Base-by-base conservation (phyloP, 2,113 vertebrate genomes). In the Chunga burmeisteri region DNA sequence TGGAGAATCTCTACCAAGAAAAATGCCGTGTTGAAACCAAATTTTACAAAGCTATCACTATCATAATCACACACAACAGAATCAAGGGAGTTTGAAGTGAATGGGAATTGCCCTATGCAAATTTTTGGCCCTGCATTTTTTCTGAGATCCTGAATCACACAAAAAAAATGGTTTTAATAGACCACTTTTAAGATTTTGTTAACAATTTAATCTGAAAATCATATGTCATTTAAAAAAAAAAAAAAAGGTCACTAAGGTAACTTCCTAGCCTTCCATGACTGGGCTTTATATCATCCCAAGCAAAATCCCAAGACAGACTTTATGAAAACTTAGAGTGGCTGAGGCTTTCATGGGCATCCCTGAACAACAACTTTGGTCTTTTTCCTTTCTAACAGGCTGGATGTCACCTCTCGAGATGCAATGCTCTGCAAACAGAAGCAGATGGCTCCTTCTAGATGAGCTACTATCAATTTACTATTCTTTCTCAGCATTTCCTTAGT, bases 371-470 rank as follows among this genome's bases (percentile, higher is more conserved):
- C 29, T 79, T 66, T 4, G 3, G 44, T 44, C 10, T 56, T 68
- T 62, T 85, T 85, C 62, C 40, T 84, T 91, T 71, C 72, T n/a
- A 63, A 7, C 30, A 71, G 56, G 56, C 58, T 88, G 85, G 87
- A 70, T 95, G 50, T 50, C 85, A 80, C 78, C 47, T 87, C 72
- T 83, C 2, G 0, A 85, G 85, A 79, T 36, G n/a, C 70, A 77
- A 42, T 42, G 68, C 67, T 62, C 93, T 63, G 46, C 59, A 88
- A 84, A 95, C 65, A 95, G 91, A 67, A 96, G 79, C 94, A 96
- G 85, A 96, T 93, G 95, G 90, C 27, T 96, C 72, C 90, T 94
- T 95, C 78, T 90, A 73, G 82, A 58, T 92, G 87, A 96, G 73
- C 95, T 62, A 52, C 94, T 68, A 61, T 38, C 63, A 59, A 42